Percentiles rank a stretch among this genome's conserved stretches.
These are phyloP conservation scores for Cephalopterus ornatus DNA, from an alignment of 2,113 vertebrate genomes.

Conservation along the genomic window DNA sequence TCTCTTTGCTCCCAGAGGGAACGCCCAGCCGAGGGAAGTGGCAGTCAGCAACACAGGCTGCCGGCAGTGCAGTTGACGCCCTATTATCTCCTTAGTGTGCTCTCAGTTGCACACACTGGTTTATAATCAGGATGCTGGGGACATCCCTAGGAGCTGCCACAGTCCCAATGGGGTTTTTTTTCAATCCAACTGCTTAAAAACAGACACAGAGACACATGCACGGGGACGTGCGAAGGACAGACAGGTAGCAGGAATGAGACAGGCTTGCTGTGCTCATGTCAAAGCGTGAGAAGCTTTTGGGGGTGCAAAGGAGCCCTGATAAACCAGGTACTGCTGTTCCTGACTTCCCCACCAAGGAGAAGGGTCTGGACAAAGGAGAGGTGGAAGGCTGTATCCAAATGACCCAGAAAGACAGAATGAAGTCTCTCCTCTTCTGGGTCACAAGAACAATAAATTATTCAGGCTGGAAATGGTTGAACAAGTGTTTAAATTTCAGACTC, in stretches of 20 bases:
- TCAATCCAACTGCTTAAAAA: not conserved
- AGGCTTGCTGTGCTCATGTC: accelerated
- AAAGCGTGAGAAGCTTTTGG: not conserved
- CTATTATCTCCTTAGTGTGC: not conserved
- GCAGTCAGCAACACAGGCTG: not conserved
- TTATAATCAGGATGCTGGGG: not conserved
- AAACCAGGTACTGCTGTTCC: not conserved
- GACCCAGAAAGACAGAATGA: not conserved
- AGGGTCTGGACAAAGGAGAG: not conserved
- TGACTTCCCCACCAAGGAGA: accelerated
- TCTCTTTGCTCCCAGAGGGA: not conserved
- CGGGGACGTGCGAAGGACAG: accelerated
- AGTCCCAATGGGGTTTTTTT: not conserved
- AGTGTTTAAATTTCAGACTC: not conserved
- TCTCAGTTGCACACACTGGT: not conserved
- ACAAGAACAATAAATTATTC: not conserved
- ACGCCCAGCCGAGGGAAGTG: not conserved
- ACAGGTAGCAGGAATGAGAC: not conserved
- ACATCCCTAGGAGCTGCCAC: not conserved
- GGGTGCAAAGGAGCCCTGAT: not conserved
- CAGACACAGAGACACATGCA: not conserved
- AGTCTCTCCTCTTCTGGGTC: not conserved
- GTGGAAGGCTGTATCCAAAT: not conserved
- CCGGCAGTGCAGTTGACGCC: accelerated
- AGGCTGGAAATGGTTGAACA: not conserved